Base-by-base conservation (phyloP, 2,888 invertebrate species). In the Hipparchia semele region DNA sequence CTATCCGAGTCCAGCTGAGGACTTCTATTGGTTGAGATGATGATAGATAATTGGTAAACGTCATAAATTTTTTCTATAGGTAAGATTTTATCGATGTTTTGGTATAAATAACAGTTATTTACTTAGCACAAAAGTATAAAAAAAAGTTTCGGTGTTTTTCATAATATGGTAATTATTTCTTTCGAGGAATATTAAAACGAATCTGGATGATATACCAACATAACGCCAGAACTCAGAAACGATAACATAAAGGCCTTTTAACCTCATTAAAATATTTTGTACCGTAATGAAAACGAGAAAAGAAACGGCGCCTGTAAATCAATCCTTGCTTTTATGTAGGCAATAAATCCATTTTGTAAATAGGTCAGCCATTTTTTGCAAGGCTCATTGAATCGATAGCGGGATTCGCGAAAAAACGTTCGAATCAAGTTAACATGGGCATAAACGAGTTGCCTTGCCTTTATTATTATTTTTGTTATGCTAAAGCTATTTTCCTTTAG, bases 301-400 rank as follows among this genome's bases (percentile, higher is more conserved):
- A 80, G 81, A 79, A 80, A 80, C 75, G 79, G 74, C 78, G 73
- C 70, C 80, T 73, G 80, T 86, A 85, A 85, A 84, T 83, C 79
- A 78, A 77, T 78, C 74, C 72, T 72, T 77, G 74, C 76, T 81
- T 83, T 79, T 84, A 85, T 83, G 84, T 81, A 81, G 81, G 76
- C 83, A 81, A 84, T 84, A 84, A 85, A 86, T 81, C 81, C 79
- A 80, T 80, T 82, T 83, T 78, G 79, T 80, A 80, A 83, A 85
- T 83, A 81, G 83, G 80, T 81, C 81, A 78, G 70, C 53, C 61
- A 61, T 69, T 71, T 72, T 72, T 74, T 71, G 68, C 71, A 69
- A 54, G 60, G 39, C 60, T 54, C 13, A 60, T 71, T 53, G 54
- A 58, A 23, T 12, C 51, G 68, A 33, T 68, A 54, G 60, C 60